Conservation (phyloP, 1,140 invertebrate species). For the Drosophila hydei region DNA sequence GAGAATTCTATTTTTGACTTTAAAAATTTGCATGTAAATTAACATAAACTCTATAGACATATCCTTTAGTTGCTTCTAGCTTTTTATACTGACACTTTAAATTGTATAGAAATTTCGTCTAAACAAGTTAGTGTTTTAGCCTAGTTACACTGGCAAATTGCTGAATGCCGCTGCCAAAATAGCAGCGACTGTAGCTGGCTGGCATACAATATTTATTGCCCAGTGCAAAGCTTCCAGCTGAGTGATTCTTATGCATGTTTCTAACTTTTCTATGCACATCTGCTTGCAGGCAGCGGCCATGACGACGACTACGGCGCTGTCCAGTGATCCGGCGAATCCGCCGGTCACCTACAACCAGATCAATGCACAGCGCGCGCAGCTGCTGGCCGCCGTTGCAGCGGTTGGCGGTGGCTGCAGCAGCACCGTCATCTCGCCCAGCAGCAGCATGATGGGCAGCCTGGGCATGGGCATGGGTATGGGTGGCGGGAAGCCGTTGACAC, state of each 20-base stretch:
- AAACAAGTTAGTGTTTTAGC: background rate
- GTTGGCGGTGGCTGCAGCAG: slow-evolving; percentile 72
- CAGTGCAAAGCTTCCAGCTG: slow-evolving; percentile 11
- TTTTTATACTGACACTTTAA: background rate
- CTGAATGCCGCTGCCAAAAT: background rate
- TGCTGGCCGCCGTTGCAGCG: slow-evolving; percentile 68
- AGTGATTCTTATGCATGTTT: slow-evolving; percentile 26
- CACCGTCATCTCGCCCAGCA: slow-evolving; percentile 71
- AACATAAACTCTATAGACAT: too few relatives aligned
- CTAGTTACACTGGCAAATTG: background rate
- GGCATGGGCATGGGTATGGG: slow-evolving; percentile 17
- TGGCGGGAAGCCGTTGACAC: slow-evolving; percentile 23
- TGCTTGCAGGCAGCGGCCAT: slow-evolving; percentile 51
- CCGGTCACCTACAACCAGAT: slow-evolving; percentile 80
- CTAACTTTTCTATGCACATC: background rate
- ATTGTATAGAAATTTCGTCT: background rate
- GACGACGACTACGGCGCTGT: slow-evolving; percentile 58
- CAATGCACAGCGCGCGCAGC: slow-evolving; percentile 69
- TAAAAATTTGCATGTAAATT: too few relatives aligned
- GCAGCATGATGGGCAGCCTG: slow-evolving; percentile 63
- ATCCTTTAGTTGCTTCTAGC: too few relatives aligned
- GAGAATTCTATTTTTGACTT: too few relatives aligned
- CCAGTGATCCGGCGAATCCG: slow-evolving; percentile 59
- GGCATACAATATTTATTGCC: background rate
- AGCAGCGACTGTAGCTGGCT: background rate